Evolutionary conservation across 2,113 vertebrate species (phyloP), one percentile per base, ranked within the genome.

Genomic region (Terrapene triunguis): DNA sequence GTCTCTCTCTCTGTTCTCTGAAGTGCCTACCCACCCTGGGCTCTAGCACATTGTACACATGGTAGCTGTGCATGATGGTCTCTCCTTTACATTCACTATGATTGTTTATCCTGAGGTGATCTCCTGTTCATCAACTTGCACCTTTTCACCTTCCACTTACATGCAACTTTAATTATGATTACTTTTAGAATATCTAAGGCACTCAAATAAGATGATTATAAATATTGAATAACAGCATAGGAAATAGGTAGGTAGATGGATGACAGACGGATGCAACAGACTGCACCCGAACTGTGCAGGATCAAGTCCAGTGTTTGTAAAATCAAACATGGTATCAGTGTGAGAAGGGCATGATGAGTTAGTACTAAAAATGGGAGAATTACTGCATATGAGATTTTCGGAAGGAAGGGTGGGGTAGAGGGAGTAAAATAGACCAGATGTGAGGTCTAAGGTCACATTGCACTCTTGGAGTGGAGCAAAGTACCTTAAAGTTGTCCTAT

Each of bases 51-150:
- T 93, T 89, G 82, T 92, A 92, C 54, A 95, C 95, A 88, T 53
- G 47, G 48, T 38, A 83, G 74, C 81, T 81, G 10, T 29, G 72
- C 47, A 82, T 44, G 10, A 38, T 17, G 50, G 74, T 91, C 89
- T 96, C 89, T 91, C 32, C 2, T 93, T 96, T 96, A 89, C 84
- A 90, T 89, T 85, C 89, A 74, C 29, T n/a, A 35, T 79, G 93
- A 95, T 59, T 5, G 0, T 85, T 25, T 89, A 89, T 92, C 83
- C 92, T 79, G 94, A 85, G 87, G 88, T 0, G 27, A 94, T 97
- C 96, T 97, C 94, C 92, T 92, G 97, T 87, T 92, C 96, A 96
- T 97, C 97, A 97, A 93, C 93, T 97, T 96, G 95, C 97, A 97
- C 97, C 96, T 95, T 97, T 96, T 95, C 97, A 97, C 97, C 92